These are phyloP conservation scores for Norana najaformis DNA, from an alignment of 2,888 invertebrate species.

Conservation along the genomic window DNA sequence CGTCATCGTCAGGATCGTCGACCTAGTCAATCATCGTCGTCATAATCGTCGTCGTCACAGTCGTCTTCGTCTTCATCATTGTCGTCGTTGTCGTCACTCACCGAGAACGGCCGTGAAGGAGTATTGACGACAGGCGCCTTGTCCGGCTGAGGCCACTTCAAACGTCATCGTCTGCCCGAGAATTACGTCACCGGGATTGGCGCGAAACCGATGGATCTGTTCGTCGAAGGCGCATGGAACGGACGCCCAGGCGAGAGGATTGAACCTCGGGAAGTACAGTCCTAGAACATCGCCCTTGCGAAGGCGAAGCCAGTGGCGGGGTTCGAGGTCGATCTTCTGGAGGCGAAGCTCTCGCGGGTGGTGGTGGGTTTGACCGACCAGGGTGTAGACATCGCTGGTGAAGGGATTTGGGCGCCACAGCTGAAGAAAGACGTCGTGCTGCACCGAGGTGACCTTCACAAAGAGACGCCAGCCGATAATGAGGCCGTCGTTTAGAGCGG, in stretches of 20 bases:
- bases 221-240: constrained; percentile 40
- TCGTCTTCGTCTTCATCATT: neutral
- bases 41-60: neutral
- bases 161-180: constrained; percentile 36
- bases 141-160: constrained; percentile 26
- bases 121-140: constrained; percentile 41
- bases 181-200: constrained; percentile 23
- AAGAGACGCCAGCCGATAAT: constrained; percentile 43
- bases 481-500: constrained; percentile 35
- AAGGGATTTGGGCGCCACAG: constrained; percentile 36
- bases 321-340: constrained; percentile 33
- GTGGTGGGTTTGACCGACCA: constrained; percentile 42
- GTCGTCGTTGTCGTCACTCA: constrained; percentile 30
- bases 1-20: neutral
- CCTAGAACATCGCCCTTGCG: constrained; percentile 41
- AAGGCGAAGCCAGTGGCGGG: constrained; percentile 29
- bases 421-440: constrained; percentile 40
- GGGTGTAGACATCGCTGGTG: constrained; percentile 35
- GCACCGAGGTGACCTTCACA: constrained; percentile 42
- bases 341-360: constrained; percentile 40
- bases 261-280: constrained; percentile 40
- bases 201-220: constrained; percentile 33
- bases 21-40: no score
- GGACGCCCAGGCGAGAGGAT: constrained; percentile 41
- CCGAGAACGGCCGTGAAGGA: constrained; percentile 43